Percentiles rank a stretch among this genome's conserved stretches.
phyloP scores from a whole-genome alignment of 2,888 invertebrate genomes.

The Oxystoma pomonae region DNA sequence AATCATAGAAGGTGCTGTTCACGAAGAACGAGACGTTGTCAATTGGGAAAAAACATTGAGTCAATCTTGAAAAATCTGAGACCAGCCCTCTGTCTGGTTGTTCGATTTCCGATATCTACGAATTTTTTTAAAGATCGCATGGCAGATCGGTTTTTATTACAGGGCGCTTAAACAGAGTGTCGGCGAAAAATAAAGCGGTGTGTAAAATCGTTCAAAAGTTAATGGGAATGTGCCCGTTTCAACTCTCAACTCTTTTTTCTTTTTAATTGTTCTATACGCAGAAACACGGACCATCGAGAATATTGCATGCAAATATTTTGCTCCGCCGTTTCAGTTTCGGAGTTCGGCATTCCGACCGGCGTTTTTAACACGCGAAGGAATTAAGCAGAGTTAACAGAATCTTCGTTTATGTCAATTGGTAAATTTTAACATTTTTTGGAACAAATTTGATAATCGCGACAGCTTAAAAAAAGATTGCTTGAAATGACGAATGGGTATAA shows the following conservation, averaged over 20 bases:
- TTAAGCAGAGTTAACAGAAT: too few species aligned
- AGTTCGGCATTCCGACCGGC: not conserved
- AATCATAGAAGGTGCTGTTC: too few species aligned
- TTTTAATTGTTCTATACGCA: not conserved
- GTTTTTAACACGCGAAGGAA: not conserved
- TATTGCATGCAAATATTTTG: not conserved
- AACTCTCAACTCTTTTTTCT: not conserved
- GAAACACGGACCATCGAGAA: not conserved
- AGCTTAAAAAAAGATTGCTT: too few species aligned
- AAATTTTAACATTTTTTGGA: too few species aligned
- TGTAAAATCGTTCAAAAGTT: constrained; percentile 22
- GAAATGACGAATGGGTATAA: too few species aligned
- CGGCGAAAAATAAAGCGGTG: constrained; percentile 23
- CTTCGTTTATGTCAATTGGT: too few species aligned
- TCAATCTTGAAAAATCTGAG: too few species aligned
- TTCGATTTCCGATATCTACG: not conserved
- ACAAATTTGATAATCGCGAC: too few species aligned
- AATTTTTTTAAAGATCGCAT: constrained; percentile 15
- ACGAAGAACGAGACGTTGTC: too few species aligned
- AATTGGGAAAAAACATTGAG: too few species aligned
- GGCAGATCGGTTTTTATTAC: constrained; percentile 24
- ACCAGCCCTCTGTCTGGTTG: too few species aligned
- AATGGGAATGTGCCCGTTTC: constrained; percentile 21
- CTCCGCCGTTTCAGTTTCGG: not conserved
- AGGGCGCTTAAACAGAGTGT: constrained; percentile 23